Conservation (phyloP, 92 coral and sea anemone genomes). For the Metridium senile region DNA sequence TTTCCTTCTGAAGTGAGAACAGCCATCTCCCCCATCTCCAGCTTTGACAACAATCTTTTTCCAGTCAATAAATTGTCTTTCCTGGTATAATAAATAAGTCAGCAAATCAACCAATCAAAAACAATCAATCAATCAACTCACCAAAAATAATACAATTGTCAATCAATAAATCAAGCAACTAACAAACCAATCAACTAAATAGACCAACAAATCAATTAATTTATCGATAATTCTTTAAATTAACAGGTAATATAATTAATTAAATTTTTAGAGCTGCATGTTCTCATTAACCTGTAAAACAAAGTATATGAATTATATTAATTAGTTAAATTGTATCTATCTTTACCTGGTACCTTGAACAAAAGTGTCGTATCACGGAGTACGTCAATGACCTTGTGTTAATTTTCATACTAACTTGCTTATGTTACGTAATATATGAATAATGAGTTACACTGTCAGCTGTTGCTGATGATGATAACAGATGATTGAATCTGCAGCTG, state of each 20-base stretch:
- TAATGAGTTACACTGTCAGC: too few species aligned
- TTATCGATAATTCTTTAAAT: too few species aligned
- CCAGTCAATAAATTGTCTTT: constrained; percentile 96
- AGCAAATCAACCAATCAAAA: background rate
- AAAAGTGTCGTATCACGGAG: constrained; percentile 6
- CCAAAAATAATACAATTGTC: background rate
- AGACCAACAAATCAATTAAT: too few species aligned
- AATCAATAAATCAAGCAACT: background rate
- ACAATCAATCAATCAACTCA: background rate
- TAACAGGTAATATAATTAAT: too few species aligned
- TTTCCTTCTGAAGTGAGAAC: constrained; percentile 79
- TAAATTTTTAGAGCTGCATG: too few species aligned
- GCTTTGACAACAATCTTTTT: constrained; percentile 89
- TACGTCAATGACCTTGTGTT: constrained; percentile 11
- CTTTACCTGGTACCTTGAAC: constrained; percentile 23
- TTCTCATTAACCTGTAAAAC: too few species aligned
- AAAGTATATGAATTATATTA: too few species aligned
- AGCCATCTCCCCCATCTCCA: constrained; percentile 94
- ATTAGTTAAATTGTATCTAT: too few species aligned
- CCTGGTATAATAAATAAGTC: constrained; percentile 37
- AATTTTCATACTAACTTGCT: background rate
- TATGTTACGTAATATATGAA: background rate
- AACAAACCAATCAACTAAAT: background rate
- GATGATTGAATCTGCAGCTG: background rate
- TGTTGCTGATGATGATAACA: background rate